These are phyloP conservation scores for Phylloscopus whistleri DNA, from an alignment of 2,113 vertebrate species.

Conservation along the genomic window DNA sequence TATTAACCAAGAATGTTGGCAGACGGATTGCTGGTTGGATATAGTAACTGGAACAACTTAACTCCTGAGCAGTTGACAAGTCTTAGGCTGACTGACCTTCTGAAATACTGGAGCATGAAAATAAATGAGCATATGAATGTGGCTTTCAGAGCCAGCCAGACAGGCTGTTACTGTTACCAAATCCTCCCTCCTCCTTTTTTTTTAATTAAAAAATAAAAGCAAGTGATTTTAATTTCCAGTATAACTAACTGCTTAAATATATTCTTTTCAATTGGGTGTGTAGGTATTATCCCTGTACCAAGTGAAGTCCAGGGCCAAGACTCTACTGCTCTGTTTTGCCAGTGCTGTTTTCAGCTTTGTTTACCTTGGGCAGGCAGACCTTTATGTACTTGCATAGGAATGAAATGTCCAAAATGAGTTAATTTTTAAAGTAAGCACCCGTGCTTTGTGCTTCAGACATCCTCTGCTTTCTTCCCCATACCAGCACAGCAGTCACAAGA, in stretches of 20 bases:
- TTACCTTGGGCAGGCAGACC: background rate
- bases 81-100: constrained; percentile 24
- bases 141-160: constrained; percentile 2
- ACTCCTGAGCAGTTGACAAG: constrained; percentile 20
- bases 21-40: background rate
- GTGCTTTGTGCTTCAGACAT: background rate
- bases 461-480: background rate
- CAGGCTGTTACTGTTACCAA: background rate
- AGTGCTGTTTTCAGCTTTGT: background rate
- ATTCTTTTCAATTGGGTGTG: background rate
- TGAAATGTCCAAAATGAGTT: background rate
- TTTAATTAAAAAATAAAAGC: constrained; percentile 5
- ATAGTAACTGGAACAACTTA: constrained; percentile 17
- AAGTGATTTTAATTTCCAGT: constrained; percentile 3
- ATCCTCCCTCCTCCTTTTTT: background rate
- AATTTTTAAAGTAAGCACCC: background rate
- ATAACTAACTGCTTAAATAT: background rate
- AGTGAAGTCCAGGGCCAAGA: background rate
- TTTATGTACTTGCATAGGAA: constrained; percentile 10
- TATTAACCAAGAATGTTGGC: constrained; percentile 46
- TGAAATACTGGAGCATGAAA: constrained; percentile 41
- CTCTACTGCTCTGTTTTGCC: background rate
- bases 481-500: background rate
- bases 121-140: constrained; percentile 9
- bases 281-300: background rate